Evolutionary conservation across 2,888 invertebrate genomes (phyloP).

Genomic region (Phalera bucephala): DNA sequence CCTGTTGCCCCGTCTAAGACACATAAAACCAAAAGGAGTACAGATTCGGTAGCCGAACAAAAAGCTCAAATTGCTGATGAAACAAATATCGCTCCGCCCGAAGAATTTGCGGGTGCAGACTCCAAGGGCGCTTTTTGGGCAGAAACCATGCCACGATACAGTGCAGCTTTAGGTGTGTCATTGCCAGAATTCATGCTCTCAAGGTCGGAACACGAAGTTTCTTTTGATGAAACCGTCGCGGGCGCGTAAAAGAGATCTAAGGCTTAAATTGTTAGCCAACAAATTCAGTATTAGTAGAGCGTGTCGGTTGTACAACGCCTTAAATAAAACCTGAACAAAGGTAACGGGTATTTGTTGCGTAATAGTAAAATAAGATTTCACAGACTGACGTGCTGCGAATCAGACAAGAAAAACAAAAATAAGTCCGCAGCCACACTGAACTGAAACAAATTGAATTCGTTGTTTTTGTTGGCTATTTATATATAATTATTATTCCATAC

Average conservation of each 20-base stretch:
- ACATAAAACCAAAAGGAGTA: constrained; percentile 61
- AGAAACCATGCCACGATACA: constrained; percentile 86
- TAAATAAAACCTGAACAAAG: constrained; percentile 60
- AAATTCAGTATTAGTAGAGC: constrained; percentile 68
- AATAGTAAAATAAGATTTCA: constrained; percentile 65
- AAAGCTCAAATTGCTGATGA: constrained; percentile 59
- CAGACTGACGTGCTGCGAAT: constrained; percentile 45
- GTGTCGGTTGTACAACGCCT: constrained; percentile 68
- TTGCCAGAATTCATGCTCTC: constrained; percentile 87
- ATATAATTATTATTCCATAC: constrained; percentile 18
- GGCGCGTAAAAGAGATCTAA: constrained; percentile 59
- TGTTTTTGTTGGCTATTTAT: constrained; percentile 33
- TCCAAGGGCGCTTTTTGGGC: constrained; percentile 85
- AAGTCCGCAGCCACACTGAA: constrained; percentile 31
- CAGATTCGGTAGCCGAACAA: constrained; percentile 54
- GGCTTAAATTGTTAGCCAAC: constrained; percentile 60
- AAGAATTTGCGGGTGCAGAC: constrained; percentile 78
- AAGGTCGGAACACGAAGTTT: constrained; percentile 86
- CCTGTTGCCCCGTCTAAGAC: constrained; percentile 24
- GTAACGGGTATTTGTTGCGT: constrained; percentile 66
- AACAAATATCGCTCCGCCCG: constrained; percentile 68
- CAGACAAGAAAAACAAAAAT: constrained; percentile 38
- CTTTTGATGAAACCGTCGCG: constrained; percentile 84
- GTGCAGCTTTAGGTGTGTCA: constrained; percentile 84
- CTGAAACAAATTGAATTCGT: constrained; percentile 33